These are phyloP conservation scores for Nebria ingens DNA, from an alignment of 1,140 invertebrate species.

Conservation along the genomic window DNA sequence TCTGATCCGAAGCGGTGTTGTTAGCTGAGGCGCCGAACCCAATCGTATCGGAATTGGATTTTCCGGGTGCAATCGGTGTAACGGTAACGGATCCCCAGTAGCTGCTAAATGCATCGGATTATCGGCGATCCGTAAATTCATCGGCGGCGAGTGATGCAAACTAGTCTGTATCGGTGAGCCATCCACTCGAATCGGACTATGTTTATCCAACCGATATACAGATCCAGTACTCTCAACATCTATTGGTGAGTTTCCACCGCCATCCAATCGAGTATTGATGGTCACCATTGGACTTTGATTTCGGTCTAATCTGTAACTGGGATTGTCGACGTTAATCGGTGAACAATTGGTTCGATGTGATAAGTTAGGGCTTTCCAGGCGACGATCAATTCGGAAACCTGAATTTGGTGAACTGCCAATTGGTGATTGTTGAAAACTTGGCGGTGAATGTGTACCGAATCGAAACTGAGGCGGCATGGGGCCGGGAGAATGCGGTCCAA, in stretches of 20 bases:
- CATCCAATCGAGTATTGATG: neutral
- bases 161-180: conserved; percentile 32
- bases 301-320: conserved; percentile 14
- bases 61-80: conserved; percentile 22
- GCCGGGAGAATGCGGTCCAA: conserved; percentile 32
- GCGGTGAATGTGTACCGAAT: conserved; percentile 26
- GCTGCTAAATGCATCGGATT: neutral
- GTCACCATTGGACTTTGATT: conserved; percentile 11
- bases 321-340: neutral
- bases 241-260: conserved; percentile 11
- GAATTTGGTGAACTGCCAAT: neutral
- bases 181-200: conserved; percentile 27
- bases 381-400: conserved; percentile 1
- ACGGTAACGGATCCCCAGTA: neutral
- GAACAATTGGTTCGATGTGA: neutral
- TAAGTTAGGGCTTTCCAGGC: neutral
- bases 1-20: conserved; percentile 37
- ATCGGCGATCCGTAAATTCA: conserved; percentile 27
- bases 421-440: conserved; percentile 14
- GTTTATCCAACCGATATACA: conserved; percentile 11
- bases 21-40: conserved; percentile 25
- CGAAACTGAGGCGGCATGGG: conserved; percentile 33
- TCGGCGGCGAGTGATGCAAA: conserved; percentile 35
- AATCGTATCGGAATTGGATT: conserved; percentile 29
- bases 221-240: conserved; percentile 13